These are phyloP conservation scores for Ganaspis sp. DNA, from an alignment of 1,140 invertebrate species.

Conservation along the genomic window DNA sequence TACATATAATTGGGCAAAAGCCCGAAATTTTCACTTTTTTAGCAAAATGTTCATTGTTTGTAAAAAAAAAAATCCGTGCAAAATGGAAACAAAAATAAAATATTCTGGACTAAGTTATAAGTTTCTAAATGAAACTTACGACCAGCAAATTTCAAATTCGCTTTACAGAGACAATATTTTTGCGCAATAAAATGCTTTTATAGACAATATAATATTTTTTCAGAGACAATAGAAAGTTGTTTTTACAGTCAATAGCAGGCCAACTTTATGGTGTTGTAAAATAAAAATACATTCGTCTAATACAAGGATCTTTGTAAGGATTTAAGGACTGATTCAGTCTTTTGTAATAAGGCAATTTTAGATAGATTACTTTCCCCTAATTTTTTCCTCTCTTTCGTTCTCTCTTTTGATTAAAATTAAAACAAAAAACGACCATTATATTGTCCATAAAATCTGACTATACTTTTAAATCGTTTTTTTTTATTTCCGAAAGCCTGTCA, in stretches of 20 bases:
- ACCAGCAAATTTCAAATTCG: neutral
- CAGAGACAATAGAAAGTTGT: neutral
- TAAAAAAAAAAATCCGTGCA: too few relatives aligned
- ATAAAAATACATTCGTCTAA: neutral
- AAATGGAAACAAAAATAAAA: too few relatives aligned
- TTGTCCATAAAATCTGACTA: conserved; percentile 19
- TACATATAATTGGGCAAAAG: too few relatives aligned
- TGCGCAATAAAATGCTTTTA: neutral
- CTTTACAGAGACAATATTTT: neutral
- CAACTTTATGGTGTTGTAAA: neutral
- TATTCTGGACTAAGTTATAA: too few relatives aligned
- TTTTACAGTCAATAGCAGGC: neutral
- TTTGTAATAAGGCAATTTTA: conserved; percentile 68
- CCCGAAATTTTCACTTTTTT: too few relatives aligned
- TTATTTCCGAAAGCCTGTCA: conserved; percentile 19
- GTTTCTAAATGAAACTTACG: neutral
- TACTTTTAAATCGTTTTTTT: neutral
- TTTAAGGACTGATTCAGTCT: conserved; percentile 66
- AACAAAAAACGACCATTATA: neutral
- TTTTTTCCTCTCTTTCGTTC: conserved; percentile 1
- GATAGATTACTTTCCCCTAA: conserved; percentile 48
- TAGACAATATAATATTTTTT: conserved; percentile 20
- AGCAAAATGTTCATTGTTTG: too few relatives aligned
- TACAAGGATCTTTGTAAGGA: neutral
- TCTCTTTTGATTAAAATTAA: conserved; percentile 26